Evolutionary conservation across 2,797 vertebrate genomes (phyloP), one percentile per base, ranked within the genome.

Genomic region (Decapterus maruadsi): DNA sequence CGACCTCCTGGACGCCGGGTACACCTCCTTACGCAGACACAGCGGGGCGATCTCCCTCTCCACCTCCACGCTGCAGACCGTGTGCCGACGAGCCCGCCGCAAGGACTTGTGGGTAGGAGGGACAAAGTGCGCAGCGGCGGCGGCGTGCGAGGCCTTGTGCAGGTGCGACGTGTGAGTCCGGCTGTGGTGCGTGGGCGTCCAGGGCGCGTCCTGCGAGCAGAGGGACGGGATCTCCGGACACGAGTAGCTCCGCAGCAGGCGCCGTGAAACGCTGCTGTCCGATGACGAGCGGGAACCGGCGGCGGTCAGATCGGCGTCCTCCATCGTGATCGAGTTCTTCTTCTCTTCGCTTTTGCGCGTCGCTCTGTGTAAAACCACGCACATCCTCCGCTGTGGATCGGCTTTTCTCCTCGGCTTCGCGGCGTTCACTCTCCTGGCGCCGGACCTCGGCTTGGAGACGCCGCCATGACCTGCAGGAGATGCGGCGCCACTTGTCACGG

Each of bases 21-120:
- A 96, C 82, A 97, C 96, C 87, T 97, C 96, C 88, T 97, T 97
- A 42, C 96, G 95, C 11, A 97, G 94, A 78, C 97, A 97, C 78
- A 95, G 63, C 0, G 95, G 95, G 13, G 94, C 94, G 0, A 96
- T 92, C 88, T 95, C 95, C 51, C 95, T 75, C 87, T 94, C 95
- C 72, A 96, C 93, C 82, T 97, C 97, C 55, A 95, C 65, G 14
- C 96, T 96, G 78, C 95, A 95, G 75, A 97, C 96, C 0, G 97
- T 97, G 90, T 97, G 96, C 0, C 97, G 92, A 7, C 96, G 96
- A 5, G 95, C 82, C 0, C 95, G 93, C 0, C 80, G 92, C 19
- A 72, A 22, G 7, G 81, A 80, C 36, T 81, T 91, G 56, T 77
- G 87, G 5, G 62, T 1, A 0, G 84, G 76, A 13, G 89, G 87